These are phyloP conservation scores for Trichopoda pennipes DNA, from an alignment of 2,888 invertebrate species.

Conservation along the genomic window DNA sequence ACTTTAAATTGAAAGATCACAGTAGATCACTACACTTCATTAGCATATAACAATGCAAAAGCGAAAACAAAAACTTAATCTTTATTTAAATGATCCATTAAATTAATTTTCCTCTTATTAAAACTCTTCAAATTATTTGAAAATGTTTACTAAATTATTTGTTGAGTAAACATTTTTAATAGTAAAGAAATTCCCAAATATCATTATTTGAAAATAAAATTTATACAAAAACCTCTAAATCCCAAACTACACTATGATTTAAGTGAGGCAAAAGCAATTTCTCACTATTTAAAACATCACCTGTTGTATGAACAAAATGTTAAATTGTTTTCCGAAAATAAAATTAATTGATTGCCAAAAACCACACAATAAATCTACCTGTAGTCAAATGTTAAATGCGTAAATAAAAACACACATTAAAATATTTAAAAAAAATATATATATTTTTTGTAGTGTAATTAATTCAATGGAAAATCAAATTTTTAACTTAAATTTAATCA, in stretches of 20 bases:
- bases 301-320: conserved; percentile 20
- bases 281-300: conserved; percentile 1
- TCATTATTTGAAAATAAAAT: not conserved
- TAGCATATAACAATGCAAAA: no score
- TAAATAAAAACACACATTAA: conserved; percentile 12
- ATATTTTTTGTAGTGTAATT: conserved; percentile 39
- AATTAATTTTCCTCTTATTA: no score
- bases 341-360: conserved; percentile 54
- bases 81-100: no score
- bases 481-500: not conserved
- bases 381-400: conserved; percentile 45
- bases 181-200: no score
- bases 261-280: not conserved
- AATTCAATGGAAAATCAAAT: conserved; percentile 30
- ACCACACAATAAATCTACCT: conserved; percentile 57
- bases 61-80: no score
- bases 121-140: no score
- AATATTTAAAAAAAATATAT: conserved; percentile 1
- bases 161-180: no score
- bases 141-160: no score
- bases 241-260: not conserved
- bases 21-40: no score
- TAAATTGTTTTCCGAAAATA: conserved; percentile 47
- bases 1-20: no score
- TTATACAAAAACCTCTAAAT: not conserved